phyloP scores from a whole-genome alignment of 2,797 vertebrate genomes.

The Xerus rutilus region DNA sequence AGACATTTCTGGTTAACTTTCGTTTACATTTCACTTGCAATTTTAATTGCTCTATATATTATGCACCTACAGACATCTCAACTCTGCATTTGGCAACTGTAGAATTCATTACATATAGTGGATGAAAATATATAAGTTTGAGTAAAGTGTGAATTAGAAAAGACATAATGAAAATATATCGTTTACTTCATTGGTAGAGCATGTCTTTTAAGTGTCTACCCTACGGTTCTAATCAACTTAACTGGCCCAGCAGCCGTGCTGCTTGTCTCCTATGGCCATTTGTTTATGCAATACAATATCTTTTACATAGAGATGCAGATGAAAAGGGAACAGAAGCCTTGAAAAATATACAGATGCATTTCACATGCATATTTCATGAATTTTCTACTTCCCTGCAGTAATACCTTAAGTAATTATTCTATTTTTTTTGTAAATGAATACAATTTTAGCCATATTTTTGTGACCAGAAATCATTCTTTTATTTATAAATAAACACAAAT shows the following conservation, averaged over 20 bases:
- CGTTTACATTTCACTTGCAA: neutral
- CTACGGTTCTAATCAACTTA: slow-evolving; percentile 62
- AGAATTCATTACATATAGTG: neutral
- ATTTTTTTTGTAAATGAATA: slow-evolving; percentile 54
- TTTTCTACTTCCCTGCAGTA: slow-evolving; percentile 72
- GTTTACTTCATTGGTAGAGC: neutral
- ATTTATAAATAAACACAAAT: slow-evolving; percentile 71
- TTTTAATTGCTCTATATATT: slow-evolving; percentile 44
- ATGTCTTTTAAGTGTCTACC: slow-evolving; percentile 42
- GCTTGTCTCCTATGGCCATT: neutral
- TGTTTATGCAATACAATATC: slow-evolving; percentile 9
- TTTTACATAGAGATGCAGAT: slow-evolving; percentile 66
- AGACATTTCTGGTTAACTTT: neutral
- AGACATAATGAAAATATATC: neutral
- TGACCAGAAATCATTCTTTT: slow-evolving; percentile 63
- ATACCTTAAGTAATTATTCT: slow-evolving; percentile 79
- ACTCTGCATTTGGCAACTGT: neutral
- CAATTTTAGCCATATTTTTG: slow-evolving; percentile 61
- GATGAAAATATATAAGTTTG: neutral
- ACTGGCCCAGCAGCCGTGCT: neutral
- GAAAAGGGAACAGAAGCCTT: slow-evolving; percentile 65
- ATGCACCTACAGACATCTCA: neutral
- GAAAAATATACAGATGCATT: slow-evolving; percentile 70
- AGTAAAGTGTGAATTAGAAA: slow-evolving; percentile 58
- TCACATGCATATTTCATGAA: slow-evolving; percentile 76